phyloP scores from a whole-genome alignment of 2,888 invertebrate species.

The Polydrusus tereticollis region DNA sequence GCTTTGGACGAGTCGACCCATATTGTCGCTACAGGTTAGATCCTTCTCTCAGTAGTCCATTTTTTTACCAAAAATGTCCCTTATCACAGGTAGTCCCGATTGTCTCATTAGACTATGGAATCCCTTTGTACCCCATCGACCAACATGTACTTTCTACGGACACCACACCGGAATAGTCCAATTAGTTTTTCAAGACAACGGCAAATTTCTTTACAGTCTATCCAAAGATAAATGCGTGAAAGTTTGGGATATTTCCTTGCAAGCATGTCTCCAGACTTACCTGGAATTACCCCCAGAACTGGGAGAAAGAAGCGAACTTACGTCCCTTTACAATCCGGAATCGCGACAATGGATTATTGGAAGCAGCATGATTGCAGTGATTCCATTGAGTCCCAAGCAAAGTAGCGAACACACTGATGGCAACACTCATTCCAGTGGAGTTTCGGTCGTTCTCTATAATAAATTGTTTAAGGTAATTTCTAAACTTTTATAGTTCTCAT shows the following conservation, averaged over 20 bases:
- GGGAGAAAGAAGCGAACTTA: constrained; percentile 71
- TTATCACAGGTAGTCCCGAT: constrained; percentile 75
- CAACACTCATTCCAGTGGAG: constrained; percentile 71
- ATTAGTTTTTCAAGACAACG: constrained; percentile 76
- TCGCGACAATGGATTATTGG: constrained; percentile 78
- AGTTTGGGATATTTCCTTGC: constrained; percentile 77
- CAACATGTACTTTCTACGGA: constrained; percentile 75
- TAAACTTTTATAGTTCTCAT: neutral
- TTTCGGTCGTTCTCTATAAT: constrained; percentile 83
- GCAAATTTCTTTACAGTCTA: constrained; percentile 78
- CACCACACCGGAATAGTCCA: constrained; percentile 79
- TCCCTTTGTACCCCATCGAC: constrained; percentile 79
- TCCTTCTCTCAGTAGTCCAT: neutral
- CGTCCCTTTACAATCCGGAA: constrained; percentile 73
- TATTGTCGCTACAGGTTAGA: constrained; percentile 72
- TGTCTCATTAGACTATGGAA: constrained; percentile 82
- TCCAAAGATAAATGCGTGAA: constrained; percentile 80
- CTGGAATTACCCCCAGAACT: constrained; percentile 75
- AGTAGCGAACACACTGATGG: constrained; percentile 80
- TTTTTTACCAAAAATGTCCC: neutral
- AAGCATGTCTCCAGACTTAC: constrained; percentile 79
- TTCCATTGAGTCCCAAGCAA: constrained; percentile 76
- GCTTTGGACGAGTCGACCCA: constrained; percentile 70
- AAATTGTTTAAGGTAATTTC: constrained; percentile 71
- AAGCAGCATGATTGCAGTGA: constrained; percentile 74